Conservation (phyloP, 2,888 invertebrate species). For the Cactoblastis cactorum region DNA sequence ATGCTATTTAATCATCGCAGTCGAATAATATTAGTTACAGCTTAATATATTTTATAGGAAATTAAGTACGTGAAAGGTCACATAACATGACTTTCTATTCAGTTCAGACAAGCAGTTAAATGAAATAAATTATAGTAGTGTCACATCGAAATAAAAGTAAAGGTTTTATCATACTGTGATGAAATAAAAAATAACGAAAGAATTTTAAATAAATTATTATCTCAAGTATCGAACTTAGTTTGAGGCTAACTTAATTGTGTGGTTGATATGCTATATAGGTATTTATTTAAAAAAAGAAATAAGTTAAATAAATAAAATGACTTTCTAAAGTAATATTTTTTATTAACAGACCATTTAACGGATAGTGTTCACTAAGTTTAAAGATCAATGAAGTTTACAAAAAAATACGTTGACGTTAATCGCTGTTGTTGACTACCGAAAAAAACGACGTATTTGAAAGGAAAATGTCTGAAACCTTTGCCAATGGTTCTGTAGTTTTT, state of each 20-base stretch:
- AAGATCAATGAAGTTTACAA: constrained; percentile 1
- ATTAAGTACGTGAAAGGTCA: constrained; percentile 6
- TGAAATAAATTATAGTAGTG: background rate
- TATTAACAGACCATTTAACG: too few species aligned
- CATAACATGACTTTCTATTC: constrained; percentile 5
- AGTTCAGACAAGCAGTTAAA: background rate
- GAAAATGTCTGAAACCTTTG: background rate
- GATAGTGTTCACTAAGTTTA: background rate
- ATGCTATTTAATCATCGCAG: background rate
- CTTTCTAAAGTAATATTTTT: too few species aligned
- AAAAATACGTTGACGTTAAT: background rate
- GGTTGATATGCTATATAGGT: too few species aligned
- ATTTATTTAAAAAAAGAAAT: too few species aligned
- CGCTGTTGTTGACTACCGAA: background rate
- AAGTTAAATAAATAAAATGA: too few species aligned
- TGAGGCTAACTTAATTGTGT: too few species aligned
- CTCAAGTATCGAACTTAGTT: too few species aligned
- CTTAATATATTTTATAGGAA: background rate
- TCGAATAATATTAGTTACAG: background rate
- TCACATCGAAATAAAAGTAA: too few species aligned
- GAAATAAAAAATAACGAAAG: too few species aligned
- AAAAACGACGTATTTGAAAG: background rate
- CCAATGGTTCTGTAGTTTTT: background rate
- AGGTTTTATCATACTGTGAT: too few species aligned
- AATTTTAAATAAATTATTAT: too few species aligned